A percentile compares a stretch with the other conserved stretches of the same genome.
phyloP scores from a whole-genome alignment of 2,113 vertebrate species.

The Prochilodus magdalenae region DNA sequence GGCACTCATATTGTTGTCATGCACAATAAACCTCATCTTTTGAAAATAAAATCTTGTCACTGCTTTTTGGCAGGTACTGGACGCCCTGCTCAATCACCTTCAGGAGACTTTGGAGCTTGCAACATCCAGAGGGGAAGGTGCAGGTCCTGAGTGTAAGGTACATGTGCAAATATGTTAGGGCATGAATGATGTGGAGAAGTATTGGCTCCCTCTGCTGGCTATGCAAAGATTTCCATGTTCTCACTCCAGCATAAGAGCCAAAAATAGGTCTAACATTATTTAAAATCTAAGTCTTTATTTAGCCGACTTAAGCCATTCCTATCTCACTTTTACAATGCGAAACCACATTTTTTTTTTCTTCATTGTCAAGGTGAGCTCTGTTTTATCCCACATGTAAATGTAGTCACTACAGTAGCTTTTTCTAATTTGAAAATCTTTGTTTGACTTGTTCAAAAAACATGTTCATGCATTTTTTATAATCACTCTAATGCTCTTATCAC shows the following conservation, averaged over 20 bases:
- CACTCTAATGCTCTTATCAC: too few relatives aligned
- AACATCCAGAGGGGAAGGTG: conserved; percentile 83
- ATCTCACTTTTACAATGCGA: neutral
- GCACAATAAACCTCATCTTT: neutral
- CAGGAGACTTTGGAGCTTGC: conserved; percentile 91
- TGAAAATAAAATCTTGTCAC: neutral
- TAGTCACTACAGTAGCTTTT: too few relatives aligned
- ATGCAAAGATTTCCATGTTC: neutral
- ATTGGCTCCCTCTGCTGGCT: neutral
- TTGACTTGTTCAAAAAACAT: too few relatives aligned
- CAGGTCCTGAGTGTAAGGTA: conserved; percentile 87
- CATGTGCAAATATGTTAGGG: neutral
- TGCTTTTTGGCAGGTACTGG: conserved; percentile 81
- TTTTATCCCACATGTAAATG: too few relatives aligned
- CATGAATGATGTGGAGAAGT: neutral
- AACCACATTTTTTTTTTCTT: neutral
- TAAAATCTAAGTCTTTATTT: neutral
- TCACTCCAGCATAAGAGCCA: neutral
- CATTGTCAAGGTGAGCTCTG: too few relatives aligned
- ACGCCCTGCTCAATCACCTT: conserved; percentile 87
- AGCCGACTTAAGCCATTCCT: too few relatives aligned
- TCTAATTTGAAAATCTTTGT: too few relatives aligned
- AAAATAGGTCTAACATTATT: neutral
- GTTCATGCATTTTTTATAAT: too few relatives aligned
- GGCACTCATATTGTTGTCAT: too few relatives aligned